Percentiles rank a stretch among this genome's conserved stretches.
phyloP scores from a whole-genome alignment of 2,888 invertebrate species.

The Chalcosyrphus nemorum region DNA sequence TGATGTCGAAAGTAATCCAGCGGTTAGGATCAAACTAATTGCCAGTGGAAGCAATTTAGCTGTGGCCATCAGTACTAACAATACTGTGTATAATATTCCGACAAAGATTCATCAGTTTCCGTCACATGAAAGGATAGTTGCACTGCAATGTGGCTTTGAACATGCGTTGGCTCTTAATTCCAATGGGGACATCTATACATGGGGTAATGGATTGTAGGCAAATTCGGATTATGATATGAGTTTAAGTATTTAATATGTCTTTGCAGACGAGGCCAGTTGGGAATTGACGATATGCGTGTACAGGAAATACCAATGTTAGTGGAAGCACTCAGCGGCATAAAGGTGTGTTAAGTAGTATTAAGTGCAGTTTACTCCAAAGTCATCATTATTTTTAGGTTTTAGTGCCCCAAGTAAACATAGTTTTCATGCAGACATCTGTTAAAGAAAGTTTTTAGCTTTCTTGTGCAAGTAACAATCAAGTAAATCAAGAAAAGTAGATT shows the following conservation, averaged over 20 bases:
- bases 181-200: slow-evolving; percentile 89
- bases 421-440: too few species aligned
- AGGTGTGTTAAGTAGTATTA: slow-evolving; percentile 77
- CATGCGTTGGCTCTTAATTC: slow-evolving; percentile 88
- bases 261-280: slow-evolving; percentile 92
- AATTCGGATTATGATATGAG: neutral
- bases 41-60: slow-evolving; percentile 82
- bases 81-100: slow-evolving; percentile 86
- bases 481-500: too few species aligned
- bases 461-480: too few species aligned
- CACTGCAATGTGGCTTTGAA: slow-evolving; percentile 90
- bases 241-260: neutral
- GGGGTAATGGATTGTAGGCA: slow-evolving; percentile 91
- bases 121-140: slow-evolving; percentile 84
- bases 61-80: slow-evolving; percentile 82
- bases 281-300: slow-evolving; percentile 86
- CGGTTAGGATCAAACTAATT: slow-evolving; percentile 81
- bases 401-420: too few species aligned
- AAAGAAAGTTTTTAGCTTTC: too few species aligned
- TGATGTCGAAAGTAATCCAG: slow-evolving; percentile 2
- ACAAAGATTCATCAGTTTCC: slow-evolving; percentile 83
- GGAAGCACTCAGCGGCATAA: slow-evolving; percentile 89
- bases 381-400: too few species aligned
- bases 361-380: too few species aligned
- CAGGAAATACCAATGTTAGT: slow-evolving; percentile 86